phyloP scores from a whole-genome alignment of 2,888 invertebrate species.

The Cosmorhoe ocellata region DNA sequence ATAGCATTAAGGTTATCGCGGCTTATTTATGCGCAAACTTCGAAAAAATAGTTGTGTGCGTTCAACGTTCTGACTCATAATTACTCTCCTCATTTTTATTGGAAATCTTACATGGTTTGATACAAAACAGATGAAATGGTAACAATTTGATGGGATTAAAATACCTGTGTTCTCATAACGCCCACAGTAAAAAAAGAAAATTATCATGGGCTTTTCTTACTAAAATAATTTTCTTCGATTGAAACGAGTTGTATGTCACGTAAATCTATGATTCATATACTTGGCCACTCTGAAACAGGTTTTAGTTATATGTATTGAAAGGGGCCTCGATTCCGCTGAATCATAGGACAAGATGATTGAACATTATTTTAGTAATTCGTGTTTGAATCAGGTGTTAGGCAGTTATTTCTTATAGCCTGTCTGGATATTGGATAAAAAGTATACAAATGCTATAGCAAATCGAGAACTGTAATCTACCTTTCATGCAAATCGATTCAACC shows the following conservation, averaged over 20 bases:
- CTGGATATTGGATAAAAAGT: too few relatives aligned
- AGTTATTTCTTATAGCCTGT: neutral
- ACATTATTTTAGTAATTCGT: constrained; percentile 3
- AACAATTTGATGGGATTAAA: constrained; percentile 22
- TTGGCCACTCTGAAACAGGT: constrained; percentile 48
- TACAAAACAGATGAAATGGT: constrained; percentile 39
- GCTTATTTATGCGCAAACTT: constrained; percentile 46
- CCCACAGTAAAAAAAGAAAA: constrained; percentile 18
- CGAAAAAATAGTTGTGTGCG: constrained; percentile 47
- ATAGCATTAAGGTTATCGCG: constrained; percentile 25
- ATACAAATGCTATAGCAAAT: too few relatives aligned
- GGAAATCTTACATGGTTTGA: constrained; percentile 50
- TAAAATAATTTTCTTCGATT: constrained; percentile 38
- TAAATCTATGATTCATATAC: constrained; percentile 35
- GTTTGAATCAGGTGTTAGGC: constrained; percentile 2
- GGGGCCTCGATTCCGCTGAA: constrained; percentile 44
- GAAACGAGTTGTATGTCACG: constrained; percentile 46
- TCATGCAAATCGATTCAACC: too few relatives aligned
- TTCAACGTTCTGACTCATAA: constrained; percentile 52
- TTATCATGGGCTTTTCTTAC: constrained; percentile 24
- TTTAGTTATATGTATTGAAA: constrained; percentile 43
- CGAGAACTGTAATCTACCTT: too few relatives aligned
- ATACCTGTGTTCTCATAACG: constrained; percentile 27
- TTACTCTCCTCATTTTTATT: constrained; percentile 32
- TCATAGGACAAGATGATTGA: constrained; percentile 28